A percentile compares a stretch with the other conserved stretches of the same genome.
Evolutionary conservation across 2,888 invertebrate genomes (phyloP).

Genomic region (Sarcophaga carnaria): DNA sequence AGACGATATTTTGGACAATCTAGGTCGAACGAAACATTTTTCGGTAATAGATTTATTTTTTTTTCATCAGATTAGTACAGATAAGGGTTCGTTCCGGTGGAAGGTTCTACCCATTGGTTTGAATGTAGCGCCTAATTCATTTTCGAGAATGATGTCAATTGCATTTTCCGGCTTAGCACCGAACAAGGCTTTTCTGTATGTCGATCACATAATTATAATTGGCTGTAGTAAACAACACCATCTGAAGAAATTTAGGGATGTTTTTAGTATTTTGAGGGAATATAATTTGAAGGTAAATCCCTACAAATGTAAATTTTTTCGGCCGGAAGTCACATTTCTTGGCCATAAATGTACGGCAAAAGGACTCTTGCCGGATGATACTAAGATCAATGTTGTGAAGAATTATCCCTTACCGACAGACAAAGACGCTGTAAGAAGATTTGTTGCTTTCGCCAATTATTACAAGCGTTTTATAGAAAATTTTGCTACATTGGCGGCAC

Average conservation of each 20-base stretch:
- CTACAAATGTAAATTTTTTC: constrained; percentile 47
- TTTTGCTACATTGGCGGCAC: constrained; percentile 34
- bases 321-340: not conserved
- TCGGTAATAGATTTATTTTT: not conserved
- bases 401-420: no score
- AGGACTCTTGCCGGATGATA: not conserved
- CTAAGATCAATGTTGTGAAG: no score
- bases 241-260: constrained; percentile 33
- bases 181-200: constrained; percentile 62
- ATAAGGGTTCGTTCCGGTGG: not conserved
- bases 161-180: constrained; percentile 68
- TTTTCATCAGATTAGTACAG: not conserved
- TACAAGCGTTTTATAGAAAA: not conserved
- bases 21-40: not conserved
- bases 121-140: constrained; percentile 66
- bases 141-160: constrained; percentile 72
- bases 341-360: no score
- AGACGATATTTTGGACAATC: not conserved
- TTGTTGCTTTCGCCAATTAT: no score
- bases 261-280: constrained; percentile 42
- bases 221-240: constrained; percentile 49
- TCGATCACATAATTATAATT: constrained; percentile 71
- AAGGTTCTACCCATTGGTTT: constrained; percentile 71
- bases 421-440: no score
- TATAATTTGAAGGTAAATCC: constrained; percentile 47